Base-by-base conservation (phyloP, 2,888 invertebrate species). In the Odontocolon sp. region DNA sequence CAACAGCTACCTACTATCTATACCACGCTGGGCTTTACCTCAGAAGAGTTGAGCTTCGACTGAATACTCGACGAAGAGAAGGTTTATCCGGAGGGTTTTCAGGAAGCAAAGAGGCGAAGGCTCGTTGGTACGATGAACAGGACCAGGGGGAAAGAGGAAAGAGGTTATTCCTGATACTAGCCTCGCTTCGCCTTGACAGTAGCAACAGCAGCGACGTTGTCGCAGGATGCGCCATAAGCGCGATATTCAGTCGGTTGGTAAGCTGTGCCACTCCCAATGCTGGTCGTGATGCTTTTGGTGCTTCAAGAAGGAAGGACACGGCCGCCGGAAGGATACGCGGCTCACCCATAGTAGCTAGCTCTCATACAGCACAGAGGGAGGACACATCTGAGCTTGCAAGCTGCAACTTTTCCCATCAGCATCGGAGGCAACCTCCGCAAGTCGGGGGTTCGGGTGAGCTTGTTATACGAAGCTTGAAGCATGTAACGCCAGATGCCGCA, bases 391-490 rank as follows among this genome's bases (percentile, higher is more conserved):
- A 85, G 84, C 86, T 84, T 83, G 85, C 87, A 86, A 83, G 83
- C 85, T 84, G 85, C 88, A 89, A 89, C 88, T 89, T 89, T 89
- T 88, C 89, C 89, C 89, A 89, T 89, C 89, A 89, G 85, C 85
- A 72, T 82, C 82, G 85, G n/a, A n/a, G 87, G 85, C 85, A 83
- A 81, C 69, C 63, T 42, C 82, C 81, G 56, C 47, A 23, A 38
- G 33, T 59, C 38, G 50, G 61, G 54, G 59, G 76, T 36, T 56
- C 57, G 76, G 72, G 67, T 42, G 80, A 87, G 87, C 88, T 90
- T 89, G 89, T 90, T 89, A 89, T 88, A 88, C 87, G 85, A 87
- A 85, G 88, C 89, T 87, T 86, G 87, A 88, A 88, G 84, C 89
- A 82, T 89, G 89, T 89, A 85, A 88, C 88, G 84, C 88, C 89